Conservation (phyloP, 1,140 invertebrate species). For the Manduca sexta region DNA sequence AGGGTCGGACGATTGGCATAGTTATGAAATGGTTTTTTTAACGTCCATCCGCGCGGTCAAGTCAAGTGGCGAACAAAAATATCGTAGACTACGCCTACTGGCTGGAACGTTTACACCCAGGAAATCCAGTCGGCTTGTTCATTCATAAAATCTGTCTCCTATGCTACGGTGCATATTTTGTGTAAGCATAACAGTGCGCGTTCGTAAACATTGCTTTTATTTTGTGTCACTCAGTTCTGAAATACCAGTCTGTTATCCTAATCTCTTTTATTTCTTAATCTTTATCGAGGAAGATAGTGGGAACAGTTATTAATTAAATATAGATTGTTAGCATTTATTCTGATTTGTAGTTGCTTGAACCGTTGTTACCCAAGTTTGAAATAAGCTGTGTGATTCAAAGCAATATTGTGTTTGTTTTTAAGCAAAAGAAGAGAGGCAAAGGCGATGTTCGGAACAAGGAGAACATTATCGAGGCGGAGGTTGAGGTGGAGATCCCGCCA, state of each 20-base stretch:
- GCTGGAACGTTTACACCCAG: slow-evolving; percentile 30
- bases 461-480: slow-evolving; percentile 37
- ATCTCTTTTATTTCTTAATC: too few relatives aligned
- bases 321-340: background rate
- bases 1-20: slow-evolving; percentile 38
- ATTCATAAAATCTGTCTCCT: slow-evolving; percentile 13
- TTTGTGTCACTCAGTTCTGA: too few relatives aligned
- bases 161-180: slow-evolving; percentile 54
- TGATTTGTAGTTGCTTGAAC: background rate
- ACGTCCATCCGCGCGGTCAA: slow-evolving; percentile 45
- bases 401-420: slow-evolving; percentile 21
- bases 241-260: too few relatives aligned
- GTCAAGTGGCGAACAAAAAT: slow-evolving; percentile 61
- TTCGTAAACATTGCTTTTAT: too few relatives aligned
- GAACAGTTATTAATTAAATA: background rate
- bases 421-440: slow-evolving; percentile 60
- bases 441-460: slow-evolving; percentile 54
- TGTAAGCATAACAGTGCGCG: slow-evolving; percentile 37
- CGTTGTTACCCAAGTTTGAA: too few relatives aligned
- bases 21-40: slow-evolving; percentile 52
- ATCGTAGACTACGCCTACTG: slow-evolving; percentile 48
- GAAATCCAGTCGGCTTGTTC: slow-evolving; percentile 1
- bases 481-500: slow-evolving; percentile 12
- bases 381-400: too few relatives aligned
- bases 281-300: too few relatives aligned